phyloP scores from a whole-genome alignment of 2,888 invertebrate genomes.

The Cephus spinipes region DNA sequence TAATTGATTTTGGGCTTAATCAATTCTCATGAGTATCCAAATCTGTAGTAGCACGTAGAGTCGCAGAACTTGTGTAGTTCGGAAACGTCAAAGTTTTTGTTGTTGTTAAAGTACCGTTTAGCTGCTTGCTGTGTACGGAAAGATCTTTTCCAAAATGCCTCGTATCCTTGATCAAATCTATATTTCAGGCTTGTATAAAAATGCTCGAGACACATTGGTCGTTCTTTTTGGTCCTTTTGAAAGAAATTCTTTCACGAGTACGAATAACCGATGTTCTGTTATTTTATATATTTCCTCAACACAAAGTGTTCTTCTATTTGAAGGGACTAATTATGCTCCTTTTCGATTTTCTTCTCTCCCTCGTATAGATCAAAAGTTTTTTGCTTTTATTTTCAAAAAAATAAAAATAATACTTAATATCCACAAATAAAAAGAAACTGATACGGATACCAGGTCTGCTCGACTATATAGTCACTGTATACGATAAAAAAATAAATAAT shows the following conservation, averaged over 20 bases:
- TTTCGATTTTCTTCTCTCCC: neutral
- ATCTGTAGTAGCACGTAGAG: slow-evolving; percentile 1
- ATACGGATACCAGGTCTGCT: neutral
- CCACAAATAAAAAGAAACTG: neutral
- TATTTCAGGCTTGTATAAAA: slow-evolving; percentile 1
- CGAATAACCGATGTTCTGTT: neutral
- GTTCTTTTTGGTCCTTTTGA: neutral
- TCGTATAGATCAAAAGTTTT: neutral
- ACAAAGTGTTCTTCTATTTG: neutral
- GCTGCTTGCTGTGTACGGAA: slow-evolving; percentile 6
- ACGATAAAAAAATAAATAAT: slow-evolving; percentile 9
- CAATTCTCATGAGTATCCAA: neutral
- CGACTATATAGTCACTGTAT: slow-evolving; percentile 13
- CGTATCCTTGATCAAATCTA: slow-evolving; percentile 9
- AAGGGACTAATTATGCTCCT: neutral
- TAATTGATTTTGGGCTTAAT: neutral
- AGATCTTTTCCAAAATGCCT: slow-evolving; percentile 8
- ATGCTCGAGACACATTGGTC: slow-evolving; percentile 5
- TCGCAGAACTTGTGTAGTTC: slow-evolving; percentile 1
- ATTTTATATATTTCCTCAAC: neutral
- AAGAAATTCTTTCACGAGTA: neutral
- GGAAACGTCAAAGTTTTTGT: neutral
- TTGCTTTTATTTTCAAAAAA: slow-evolving; percentile 3
- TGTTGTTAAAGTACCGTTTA: slow-evolving; percentile 6
- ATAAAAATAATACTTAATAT: neutral